Base-by-base conservation (phyloP, 2,113 vertebrate species). In the Podocnemis expansa region DNA sequence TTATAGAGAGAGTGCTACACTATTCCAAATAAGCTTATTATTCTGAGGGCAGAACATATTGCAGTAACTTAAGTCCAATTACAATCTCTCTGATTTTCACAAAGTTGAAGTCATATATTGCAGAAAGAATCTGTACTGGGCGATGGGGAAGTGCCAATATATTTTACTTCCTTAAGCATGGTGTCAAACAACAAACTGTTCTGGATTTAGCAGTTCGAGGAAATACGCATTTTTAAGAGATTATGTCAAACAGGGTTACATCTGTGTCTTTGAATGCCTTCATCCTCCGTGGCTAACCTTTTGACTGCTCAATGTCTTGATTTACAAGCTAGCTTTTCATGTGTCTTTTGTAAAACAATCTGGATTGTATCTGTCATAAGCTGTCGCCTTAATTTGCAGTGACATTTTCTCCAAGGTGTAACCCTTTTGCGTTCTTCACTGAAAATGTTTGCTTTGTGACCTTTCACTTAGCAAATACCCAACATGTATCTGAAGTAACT, bases 331-430 rank as follows among this genome's bases (percentile, higher is more conserved):
- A 22, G 63, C 19, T 38, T 70, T 67, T 70, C n/a, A 38, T 70
- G 8, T 38, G 19, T 10, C n/a, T 70, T 88, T 93, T 76, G 38
- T 43, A n/a, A n/a, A 52, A 79, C 34, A 54, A 21, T 70, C 41
- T 10, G 34, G 70, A 19, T 27, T 2, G 17, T 45, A 45, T 24
- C 41, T 45, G 31, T 67, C 70, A 41, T 45, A 4, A 0, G 0
- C 11, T 45, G 29, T 3, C 43, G 22, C 29, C 81, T 88, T 73
- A 5, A 25, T 29, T 0, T 52, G 83, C 79, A 56, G 14, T 34
- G 34, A 5, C 2, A 0, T 52, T 13, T 78, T 82, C 85, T 58
- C 43, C 83, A 80, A 41, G 25, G 24, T 0, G 1, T 76, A 25
- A 29, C 24, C 4, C 1, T 6, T 88, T 85, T 60, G 58, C 34